Evolutionary conservation across 2,888 invertebrate species (phyloP), one percentile per base, ranked within the genome.

Genomic region (Eurois occulta): DNA sequence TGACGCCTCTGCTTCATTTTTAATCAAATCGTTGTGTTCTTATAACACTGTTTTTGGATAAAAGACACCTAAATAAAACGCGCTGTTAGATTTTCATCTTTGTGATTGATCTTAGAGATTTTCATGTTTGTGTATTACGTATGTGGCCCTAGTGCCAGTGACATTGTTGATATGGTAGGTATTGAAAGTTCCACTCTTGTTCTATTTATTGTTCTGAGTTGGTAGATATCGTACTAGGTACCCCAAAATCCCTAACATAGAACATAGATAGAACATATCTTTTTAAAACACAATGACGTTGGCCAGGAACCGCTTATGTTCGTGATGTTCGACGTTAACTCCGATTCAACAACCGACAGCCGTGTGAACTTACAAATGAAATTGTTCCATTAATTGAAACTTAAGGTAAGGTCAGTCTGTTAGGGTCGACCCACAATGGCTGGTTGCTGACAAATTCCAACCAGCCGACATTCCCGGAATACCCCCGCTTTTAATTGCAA

Each of bases 401-500:
- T 86, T 84, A 77, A 86, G 84, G 80, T 89, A 69, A 82, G 90
- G 91, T 90, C 90, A 91, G 86, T 90, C 90, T 91, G 87, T 90
- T 86, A 86, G 87, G 90, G 90, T 90, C 85, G 84, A 75, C 72
- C 79, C 72, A 84, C 87, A 88, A 87, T 87, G 82, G 84, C 65
- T 75, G 81, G 75, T 79, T 81, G 80, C 85, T 88, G 86, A 85
- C 90, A 90, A 91, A 91, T 91, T 86, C 88, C 90, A 66, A 86
- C 85, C 80, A 88, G 87, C 89, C 88, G 85, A 88, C 89, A 92
- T 91, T 90, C 91, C 86, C 67, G 69, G 89, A 82, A 92, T 91
- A 85, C 88, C 89, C 87, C 88, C 82, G 91, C 86, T 93, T 93
- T 94, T 94, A 94, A 95, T 95, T 94, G 92, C 90, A 84, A 89